Evolutionary conservation across 1,140 invertebrate species (phyloP), one percentile per base, ranked within the genome.

Genomic region (Danaus plexippus): DNA sequence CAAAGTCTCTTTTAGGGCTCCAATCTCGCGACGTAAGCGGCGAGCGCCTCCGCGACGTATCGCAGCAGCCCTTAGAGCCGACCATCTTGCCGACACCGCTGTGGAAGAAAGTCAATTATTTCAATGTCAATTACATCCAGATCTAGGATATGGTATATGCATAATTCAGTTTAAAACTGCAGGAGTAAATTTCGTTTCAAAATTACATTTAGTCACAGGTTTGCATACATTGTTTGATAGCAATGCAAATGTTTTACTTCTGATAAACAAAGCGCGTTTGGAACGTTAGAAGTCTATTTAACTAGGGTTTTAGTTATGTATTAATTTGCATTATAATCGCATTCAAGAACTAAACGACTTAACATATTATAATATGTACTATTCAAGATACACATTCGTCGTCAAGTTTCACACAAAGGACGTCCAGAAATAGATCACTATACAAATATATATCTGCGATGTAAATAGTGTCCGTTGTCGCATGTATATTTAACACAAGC

Each of bases 21-120:
- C 74, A 61, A 88, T 77, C 56, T 88, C 87, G 46, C 87, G 75
- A 15, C 85, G 82, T 18, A 88, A 64, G 1, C 85, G 71, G 0
- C 87, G 69, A 0, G 85, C 84, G 11, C 81, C 75, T 1, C 79
- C 84, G 47, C 78, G 81, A 15, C 80, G 78, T 12, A 75, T 77
- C 6, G 75, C 80, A 6, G 75, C 85, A 47, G 71, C 85, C 40
- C 75, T 77, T n/a, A 78, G 59, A 11, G 76, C 80, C 22, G 81
- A 80, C 87, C 85, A 88, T 77, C 82, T 61, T 47, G 81, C 77
- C 18, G 85, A 85, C 50, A 88, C 79, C 45, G 79, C 83, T 86
- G 69, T 43, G 54, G 62, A 61, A 59, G 54, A 65, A 43, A 59
- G 15, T 48, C 15, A 11, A 43, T 9, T 13, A 10, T 42, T 51